phyloP scores from a whole-genome alignment of 2,888 invertebrate species.

The Laothoe populi region DNA sequence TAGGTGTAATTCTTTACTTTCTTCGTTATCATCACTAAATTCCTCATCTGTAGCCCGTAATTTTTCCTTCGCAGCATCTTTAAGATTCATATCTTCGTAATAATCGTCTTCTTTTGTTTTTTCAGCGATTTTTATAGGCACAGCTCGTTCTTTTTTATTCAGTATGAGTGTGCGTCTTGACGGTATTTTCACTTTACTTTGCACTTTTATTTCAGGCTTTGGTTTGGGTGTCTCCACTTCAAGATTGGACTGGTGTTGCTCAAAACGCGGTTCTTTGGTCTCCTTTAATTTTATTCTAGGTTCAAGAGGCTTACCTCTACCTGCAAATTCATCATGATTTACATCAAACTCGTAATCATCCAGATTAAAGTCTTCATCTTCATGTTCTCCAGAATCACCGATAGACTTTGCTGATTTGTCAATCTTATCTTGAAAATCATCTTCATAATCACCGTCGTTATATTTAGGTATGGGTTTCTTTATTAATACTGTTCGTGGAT shows the following conservation, averaged over 20 bases:
- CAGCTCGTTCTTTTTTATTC: constrained; percentile 43
- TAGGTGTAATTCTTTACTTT: constrained; percentile 49
- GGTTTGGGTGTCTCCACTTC: background rate
- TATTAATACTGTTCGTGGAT: constrained; percentile 47
- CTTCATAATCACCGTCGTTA: constrained; percentile 61
- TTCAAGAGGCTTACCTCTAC: constrained; percentile 64
- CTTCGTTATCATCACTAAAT: constrained; percentile 52
- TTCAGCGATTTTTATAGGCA: constrained; percentile 31
- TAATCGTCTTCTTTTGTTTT: constrained; percentile 55
- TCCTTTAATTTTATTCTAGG: constrained; percentile 54
- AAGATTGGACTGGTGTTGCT: background rate
- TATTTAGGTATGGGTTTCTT: constrained; percentile 73
- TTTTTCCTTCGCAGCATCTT: constrained; percentile 39
- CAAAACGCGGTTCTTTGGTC: constrained; percentile 17
- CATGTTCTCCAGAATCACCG: constrained; percentile 63
- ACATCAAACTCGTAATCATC: constrained; percentile 75
- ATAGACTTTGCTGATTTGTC: constrained; percentile 45
- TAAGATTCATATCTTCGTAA: constrained; percentile 54
- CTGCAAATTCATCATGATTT: constrained; percentile 68
- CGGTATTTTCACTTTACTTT: constrained; percentile 40
- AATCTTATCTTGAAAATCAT: constrained; percentile 61
- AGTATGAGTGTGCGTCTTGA: background rate
- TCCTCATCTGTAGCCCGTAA: constrained; percentile 45
- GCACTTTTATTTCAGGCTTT: constrained; percentile 40
- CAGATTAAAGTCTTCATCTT: constrained; percentile 74